Percentiles rank a stretch among this genome's conserved stretches.
These are phyloP conservation scores for Marisa cornuarietis DNA, from an alignment of 1,140 invertebrate genomes.

Conservation along the genomic window DNA sequence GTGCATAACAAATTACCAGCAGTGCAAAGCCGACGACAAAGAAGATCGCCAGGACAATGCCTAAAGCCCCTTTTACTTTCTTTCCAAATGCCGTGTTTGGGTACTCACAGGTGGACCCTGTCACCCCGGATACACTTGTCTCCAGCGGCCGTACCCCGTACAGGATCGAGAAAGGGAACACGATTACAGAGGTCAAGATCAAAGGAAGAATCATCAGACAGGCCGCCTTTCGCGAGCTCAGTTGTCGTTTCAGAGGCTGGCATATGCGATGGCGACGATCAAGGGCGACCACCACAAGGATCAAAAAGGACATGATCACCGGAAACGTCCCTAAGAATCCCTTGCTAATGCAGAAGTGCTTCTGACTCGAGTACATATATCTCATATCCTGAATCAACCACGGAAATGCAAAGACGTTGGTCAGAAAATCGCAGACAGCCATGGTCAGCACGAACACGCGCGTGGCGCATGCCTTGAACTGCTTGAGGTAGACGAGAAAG, in stretches of 20 bases:
- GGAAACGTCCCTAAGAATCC: conserved; percentile 22
- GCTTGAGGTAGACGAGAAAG: conserved; percentile 39
- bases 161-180: conserved; percentile 15
- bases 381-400: conserved; percentile 51
- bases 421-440: conserved; percentile 48
- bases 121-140: neutral
- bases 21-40: neutral
- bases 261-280: conserved; percentile 35
- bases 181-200: neutral
- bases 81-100: conserved; percentile 11
- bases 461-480: conserved; percentile 43
- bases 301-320: conserved; percentile 9
- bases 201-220: neutral
- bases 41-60: conserved; percentile 10
- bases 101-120: conserved; percentile 19
- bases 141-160: conserved; percentile 18
- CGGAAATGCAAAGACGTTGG: conserved; percentile 48
- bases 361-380: conserved; percentile 35
- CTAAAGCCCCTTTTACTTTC: conserved; percentile 7
- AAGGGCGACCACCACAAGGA: conserved; percentile 26
- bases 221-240: conserved; percentile 1
- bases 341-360: conserved; percentile 29
- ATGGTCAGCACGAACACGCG: conserved; percentile 50
- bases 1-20: no score
- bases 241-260: conserved; percentile 18